A percentile compares a stretch with the other conserved stretches of the same genome.
Conservation (phyloP, 1,140 invertebrate genomes). For the Phymorhynchus buccinoides region DNA sequence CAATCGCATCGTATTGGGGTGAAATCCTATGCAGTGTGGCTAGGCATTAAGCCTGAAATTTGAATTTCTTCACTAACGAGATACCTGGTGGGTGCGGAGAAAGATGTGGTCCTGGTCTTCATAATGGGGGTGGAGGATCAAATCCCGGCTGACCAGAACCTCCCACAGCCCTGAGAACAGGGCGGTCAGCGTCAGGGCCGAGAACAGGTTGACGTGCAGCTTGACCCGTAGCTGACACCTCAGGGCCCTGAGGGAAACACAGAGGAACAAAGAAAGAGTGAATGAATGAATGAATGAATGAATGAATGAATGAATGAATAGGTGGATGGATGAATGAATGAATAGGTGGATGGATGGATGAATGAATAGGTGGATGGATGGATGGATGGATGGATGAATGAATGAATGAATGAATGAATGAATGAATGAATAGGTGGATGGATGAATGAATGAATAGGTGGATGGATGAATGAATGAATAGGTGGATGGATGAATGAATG, state of each 20-base stretch:
- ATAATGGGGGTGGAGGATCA: slow-evolving; percentile 22
- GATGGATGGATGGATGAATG: no score
- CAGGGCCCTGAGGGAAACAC: slow-evolving; percentile 27
- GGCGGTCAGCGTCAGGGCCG: slow-evolving; percentile 39
- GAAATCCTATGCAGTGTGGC: no score
- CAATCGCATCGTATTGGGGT: no score
- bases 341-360: neutral
- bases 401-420: no score
- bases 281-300: neutral
- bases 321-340: neutral
- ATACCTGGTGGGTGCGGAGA: slow-evolving; percentile 39
- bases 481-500: no score
- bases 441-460: no score
- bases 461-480: no score
- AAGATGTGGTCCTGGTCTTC: neutral
- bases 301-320: neutral
- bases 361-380: neutral
- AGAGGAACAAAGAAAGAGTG: neutral
- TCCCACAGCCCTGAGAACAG: slow-evolving; percentile 45
- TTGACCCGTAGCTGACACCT: slow-evolving; percentile 43
- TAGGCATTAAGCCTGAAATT: no score
- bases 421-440: no score
- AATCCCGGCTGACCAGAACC: slow-evolving; percentile 36
- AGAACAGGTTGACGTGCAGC: slow-evolving; percentile 46
- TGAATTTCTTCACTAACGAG: no score